phyloP scores from a whole-genome alignment of 1,140 invertebrate genomes.

The Dreissena polymorpha region DNA sequence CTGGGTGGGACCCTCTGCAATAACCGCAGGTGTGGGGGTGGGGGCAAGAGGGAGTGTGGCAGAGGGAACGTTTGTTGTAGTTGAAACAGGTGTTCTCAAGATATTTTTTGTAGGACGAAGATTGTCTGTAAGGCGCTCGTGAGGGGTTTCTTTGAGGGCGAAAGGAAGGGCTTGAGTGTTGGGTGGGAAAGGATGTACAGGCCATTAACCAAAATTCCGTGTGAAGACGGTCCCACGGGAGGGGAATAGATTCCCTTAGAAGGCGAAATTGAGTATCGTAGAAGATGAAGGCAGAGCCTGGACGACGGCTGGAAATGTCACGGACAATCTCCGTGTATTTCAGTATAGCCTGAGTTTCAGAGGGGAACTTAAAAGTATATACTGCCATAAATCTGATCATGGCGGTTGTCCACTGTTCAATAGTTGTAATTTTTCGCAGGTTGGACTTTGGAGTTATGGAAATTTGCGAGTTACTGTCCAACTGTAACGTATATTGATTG shows the following conservation, averaged over 20 bases:
- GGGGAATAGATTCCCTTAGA: neutral
- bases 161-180: neutral
- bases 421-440: neutral
- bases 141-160: neutral
- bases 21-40: conserved; percentile 28
- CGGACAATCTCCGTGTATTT: conserved; percentile 34
- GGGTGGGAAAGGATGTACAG: neutral
- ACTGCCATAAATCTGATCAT: conserved; percentile 15
- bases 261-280: conserved; percentile 32
- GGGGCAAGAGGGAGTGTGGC: neutral
- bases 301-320: conserved; percentile 13
- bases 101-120: conserved; percentile 1
- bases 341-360: conserved; percentile 14
- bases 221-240: conserved; percentile 23
- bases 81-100: conserved; percentile 26
- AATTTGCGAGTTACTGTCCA: neutral
- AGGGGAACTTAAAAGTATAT: conserved; percentile 16
- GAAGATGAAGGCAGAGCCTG: neutral
- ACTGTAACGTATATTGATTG: neutral
- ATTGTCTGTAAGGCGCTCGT: neutral
- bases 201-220: conserved; percentile 27
- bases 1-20: conserved; percentile 21
- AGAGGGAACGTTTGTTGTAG: conserved; percentile 6
- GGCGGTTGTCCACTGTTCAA: conserved; percentile 24
- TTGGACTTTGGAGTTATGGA: no score